Conservation (phyloP, 2,888 invertebrate genomes). For the Gryllus longicercus region DNA sequence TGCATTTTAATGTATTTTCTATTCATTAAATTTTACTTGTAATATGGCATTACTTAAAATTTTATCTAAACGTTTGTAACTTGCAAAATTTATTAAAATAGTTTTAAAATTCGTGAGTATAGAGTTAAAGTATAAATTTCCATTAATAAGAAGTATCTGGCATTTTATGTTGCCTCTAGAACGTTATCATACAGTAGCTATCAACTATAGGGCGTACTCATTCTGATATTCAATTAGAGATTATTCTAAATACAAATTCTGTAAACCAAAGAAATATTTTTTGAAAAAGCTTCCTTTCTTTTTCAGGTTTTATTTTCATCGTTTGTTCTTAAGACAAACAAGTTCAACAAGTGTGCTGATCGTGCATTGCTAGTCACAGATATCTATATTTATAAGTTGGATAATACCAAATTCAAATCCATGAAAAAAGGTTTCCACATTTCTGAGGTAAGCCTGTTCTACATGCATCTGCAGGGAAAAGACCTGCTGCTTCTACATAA, state of each 20-base stretch:
- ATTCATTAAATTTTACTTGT: too few relatives aligned
- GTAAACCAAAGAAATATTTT: too few relatives aligned
- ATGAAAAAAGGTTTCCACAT: slow-evolving; percentile 82
- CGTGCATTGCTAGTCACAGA: slow-evolving; percentile 87
- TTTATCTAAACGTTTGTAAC: too few relatives aligned
- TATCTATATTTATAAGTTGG: slow-evolving; percentile 79
- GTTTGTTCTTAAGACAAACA: slow-evolving; percentile 66
- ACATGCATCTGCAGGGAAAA: background rate
- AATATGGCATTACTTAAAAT: too few relatives aligned
- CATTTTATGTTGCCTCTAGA: too few relatives aligned
- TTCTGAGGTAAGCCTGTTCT: slow-evolving; percentile 58
- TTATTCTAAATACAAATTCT: too few relatives aligned
- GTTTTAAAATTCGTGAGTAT: too few relatives aligned
- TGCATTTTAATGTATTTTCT: too few relatives aligned
- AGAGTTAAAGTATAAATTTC: too few relatives aligned
- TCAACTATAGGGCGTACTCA: background rate
- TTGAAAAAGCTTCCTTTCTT: background rate
- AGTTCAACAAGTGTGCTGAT: slow-evolving; percentile 76
- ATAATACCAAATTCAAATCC: slow-evolving; percentile 78
- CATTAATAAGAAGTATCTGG: too few relatives aligned
- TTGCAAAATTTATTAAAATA: too few relatives aligned
- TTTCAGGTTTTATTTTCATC: slow-evolving; percentile 61
- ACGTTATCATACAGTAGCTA: background rate
- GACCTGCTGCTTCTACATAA: too few relatives aligned
- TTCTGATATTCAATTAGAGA: background rate